Conservation (phyloP, 2,888 invertebrate species). For the Sympetrum striolatum region DNA sequence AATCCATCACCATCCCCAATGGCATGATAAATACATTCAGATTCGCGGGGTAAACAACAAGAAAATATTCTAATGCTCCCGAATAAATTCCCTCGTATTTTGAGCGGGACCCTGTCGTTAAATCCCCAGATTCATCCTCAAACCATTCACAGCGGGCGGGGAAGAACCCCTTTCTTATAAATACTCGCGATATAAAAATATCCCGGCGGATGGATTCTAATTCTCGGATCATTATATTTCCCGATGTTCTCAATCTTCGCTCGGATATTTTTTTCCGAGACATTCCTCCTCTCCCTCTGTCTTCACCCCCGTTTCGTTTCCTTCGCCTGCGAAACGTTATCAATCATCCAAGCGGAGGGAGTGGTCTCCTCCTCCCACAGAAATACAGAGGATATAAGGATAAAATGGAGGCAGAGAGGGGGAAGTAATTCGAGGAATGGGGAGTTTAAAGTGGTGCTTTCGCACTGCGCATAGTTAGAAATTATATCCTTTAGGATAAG, state of each 20-base stretch:
- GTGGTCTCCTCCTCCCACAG: neutral
- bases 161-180: neutral
- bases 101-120: no score
- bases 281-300: neutral
- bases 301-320: conserved; percentile 6
- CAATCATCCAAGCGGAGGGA: conserved; percentile 5
- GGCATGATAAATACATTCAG: no score
- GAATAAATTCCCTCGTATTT: no score
- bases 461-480: no score
- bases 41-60: no score
- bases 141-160: no score
- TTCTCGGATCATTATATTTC: neutral
- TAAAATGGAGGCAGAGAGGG: neutral
- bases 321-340: neutral
- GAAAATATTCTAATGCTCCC: no score
- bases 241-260: neutral
- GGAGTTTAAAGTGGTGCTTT: neutral
- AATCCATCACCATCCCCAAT: no score
- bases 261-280: neutral
- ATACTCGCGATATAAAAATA: neutral
- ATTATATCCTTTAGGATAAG: no score
- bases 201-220: neutral
- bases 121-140: no score
- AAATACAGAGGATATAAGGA: neutral
- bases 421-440: neutral